Evolutionary conservation across 2,797 vertebrate genomes (phyloP).

Genomic region (Anableps anableps): DNA sequence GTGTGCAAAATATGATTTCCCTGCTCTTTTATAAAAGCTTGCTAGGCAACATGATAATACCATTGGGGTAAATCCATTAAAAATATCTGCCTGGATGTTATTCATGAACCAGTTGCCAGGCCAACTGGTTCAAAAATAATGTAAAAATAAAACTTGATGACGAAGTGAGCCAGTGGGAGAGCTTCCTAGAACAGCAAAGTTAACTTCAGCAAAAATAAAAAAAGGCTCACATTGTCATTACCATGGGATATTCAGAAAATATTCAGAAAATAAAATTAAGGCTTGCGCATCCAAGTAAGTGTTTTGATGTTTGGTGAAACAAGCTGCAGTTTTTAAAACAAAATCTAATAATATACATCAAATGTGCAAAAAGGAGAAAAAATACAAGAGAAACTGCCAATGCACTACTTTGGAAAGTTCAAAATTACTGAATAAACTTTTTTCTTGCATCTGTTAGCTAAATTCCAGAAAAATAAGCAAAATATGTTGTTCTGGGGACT

Average conservation of each 20-base stretch:
- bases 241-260: not conserved
- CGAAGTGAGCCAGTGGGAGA: conserved; percentile 59
- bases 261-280: not conserved
- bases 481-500: not conserved
- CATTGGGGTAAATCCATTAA: conserved; percentile 64
- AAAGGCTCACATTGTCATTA: conserved; percentile 1
- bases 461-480: not conserved
- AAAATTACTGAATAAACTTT: not conserved
- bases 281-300: not conserved
- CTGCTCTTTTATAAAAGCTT: conserved; percentile 48
- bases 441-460: not conserved
- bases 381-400: not conserved
- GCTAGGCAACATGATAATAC: conserved; percentile 63
- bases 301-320: not conserved
- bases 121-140: conserved; percentile 61
- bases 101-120: conserved; percentile 70
- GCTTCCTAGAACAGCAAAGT: conserved; percentile 63
- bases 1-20: conserved; percentile 42
- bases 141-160: conserved; percentile 72
- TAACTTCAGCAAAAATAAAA: conserved; percentile 39
- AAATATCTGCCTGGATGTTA: conserved; percentile 64
- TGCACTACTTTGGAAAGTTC: not conserved
- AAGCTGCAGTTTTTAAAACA: not conserved
- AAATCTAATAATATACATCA: not conserved
- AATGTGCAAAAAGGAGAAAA: not conserved